Base-by-base conservation (phyloP, 2,113 vertebrate species). In the Capreolus pygargus region DNA sequence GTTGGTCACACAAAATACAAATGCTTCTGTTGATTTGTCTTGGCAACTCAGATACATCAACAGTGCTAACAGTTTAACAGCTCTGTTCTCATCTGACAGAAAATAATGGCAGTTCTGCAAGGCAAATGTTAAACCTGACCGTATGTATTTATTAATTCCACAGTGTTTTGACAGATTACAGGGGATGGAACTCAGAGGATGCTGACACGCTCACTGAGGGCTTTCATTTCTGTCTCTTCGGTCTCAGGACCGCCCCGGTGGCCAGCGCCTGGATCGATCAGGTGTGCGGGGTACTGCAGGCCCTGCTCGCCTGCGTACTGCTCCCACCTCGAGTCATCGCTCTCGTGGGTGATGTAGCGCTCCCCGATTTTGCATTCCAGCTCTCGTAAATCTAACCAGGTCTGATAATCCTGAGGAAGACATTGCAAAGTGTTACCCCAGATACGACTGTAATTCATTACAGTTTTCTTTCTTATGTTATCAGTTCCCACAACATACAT, bases 331-430 rank as follows among this genome's bases (percentile, higher is more conserved):
- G 99, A 98, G 98, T 99, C 99, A 60, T 99, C 99, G 1, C 99
- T 99, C 98, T 99, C 99, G 5, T 99, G 99, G 92, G 99, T 99
- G 97, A 99, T 99, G 97, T 99, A 99, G 98, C 99, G 99, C 97
- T 99, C 99, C 39, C 99, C 99, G 94, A 99, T 99, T 94, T 99
- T 99, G 92, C 99, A 99, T 98, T 99, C 99, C 87, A 99, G 99
- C 96, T 99, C 99, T 23, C 99, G 99, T 98, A 99, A 99, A 98
- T 99, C 99, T 98, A 99, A 94, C 99, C 99, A 99, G 97, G 99
- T 99, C 97, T 99, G 99, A 97, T 99, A 99, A 98, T 99, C 99
- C 99, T 99, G 98, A 94, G 84, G 87, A 91, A 89, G 84, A 97
- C 91, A 96, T 94, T 82, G 25, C 83, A 89, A 96, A 97, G 45